Percentiles rank a stretch among this genome's conserved stretches.
Evolutionary conservation across 2,113 vertebrate genomes (phyloP).

Genomic region (Ginglymostoma cirratum): DNA sequence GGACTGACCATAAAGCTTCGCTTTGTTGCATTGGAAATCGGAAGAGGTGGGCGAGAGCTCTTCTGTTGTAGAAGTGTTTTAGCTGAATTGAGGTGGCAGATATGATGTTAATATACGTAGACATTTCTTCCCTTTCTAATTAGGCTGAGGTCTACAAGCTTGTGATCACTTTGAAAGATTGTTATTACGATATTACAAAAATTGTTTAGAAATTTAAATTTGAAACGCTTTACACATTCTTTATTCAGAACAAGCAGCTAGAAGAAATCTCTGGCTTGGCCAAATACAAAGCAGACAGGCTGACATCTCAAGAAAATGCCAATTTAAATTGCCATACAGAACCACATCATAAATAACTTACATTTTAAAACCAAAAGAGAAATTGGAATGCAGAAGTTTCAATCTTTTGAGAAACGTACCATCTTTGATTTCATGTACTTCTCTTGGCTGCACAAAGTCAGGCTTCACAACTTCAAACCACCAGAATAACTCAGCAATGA

Average conservation of each 20-base stretch:
- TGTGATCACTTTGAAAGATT: background rate
- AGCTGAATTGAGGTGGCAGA: slow-evolving; percentile 51
- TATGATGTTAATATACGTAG: background rate
- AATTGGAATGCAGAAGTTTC: background rate
- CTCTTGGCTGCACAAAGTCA: slow-evolving; percentile 84
- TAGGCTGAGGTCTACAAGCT: background rate
- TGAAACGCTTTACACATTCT: background rate
- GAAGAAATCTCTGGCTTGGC: background rate
- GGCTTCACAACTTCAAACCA: slow-evolving; percentile 91
- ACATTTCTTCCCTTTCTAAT: background rate
- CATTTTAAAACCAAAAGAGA: background rate
- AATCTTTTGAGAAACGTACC: slow-evolving; percentile 55
- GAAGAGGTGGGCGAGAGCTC: slow-evolving; percentile 62
- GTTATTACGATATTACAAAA: background rate
- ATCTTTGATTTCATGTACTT: slow-evolving; percentile 78
- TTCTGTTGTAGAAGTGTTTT: slow-evolving; percentile 71
- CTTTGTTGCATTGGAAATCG: slow-evolving; percentile 78
- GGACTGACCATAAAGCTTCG: slow-evolving; percentile 72
- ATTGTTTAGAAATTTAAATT: background rate
- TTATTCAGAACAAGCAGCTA: background rate
- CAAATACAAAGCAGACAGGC: background rate
- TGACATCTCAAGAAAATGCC: background rate
- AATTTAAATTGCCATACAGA: background rate
- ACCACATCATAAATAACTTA: background rate
- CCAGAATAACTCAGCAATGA: slow-evolving; percentile 93